A percentile compares a stretch with the other conserved stretches of the same genome.
Evolutionary conservation across 2,888 invertebrate genomes (phyloP).

Genomic region (Philopedon plagiatum): DNA sequence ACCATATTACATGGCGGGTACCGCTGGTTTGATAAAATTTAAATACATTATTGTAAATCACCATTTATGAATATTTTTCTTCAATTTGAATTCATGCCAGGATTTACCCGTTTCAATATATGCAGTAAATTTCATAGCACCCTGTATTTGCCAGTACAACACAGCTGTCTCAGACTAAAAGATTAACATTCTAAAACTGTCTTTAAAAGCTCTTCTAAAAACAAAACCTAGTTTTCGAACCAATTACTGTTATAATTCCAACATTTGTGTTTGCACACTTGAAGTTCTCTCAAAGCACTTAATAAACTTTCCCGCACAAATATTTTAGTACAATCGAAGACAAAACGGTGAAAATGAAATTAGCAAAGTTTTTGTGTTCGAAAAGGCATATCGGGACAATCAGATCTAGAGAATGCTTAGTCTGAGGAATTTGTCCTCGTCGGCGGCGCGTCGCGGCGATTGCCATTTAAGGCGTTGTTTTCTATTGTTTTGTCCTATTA

Average conservation of each 20-base stretch:
- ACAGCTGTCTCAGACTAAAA: too few relatives aligned
- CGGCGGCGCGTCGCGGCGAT: background rate
- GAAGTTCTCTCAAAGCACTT: constrained; percentile 23
- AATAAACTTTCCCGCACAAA: constrained; percentile 19
- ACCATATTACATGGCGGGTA: too few relatives aligned
- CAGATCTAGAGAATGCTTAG: constrained; percentile 29
- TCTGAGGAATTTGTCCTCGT: constrained; percentile 17
- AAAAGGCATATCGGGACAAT: constrained; percentile 36
- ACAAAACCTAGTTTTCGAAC: too few relatives aligned
- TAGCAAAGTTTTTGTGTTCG: constrained; percentile 22
- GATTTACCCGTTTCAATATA: too few relatives aligned
- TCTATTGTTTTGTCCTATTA: background rate
- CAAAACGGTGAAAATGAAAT: constrained; percentile 33
- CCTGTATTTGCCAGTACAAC: too few relatives aligned
- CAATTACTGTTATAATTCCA: background rate
- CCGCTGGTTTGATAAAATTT: too few relatives aligned
- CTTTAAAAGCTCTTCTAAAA: too few relatives aligned
- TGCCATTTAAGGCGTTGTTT: background rate
- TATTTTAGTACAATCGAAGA: constrained; percentile 22
- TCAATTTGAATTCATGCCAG: too few relatives aligned
- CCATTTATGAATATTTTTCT: too few relatives aligned
- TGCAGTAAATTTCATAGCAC: too few relatives aligned
- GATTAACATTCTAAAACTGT: too few relatives aligned
- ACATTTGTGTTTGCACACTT: background rate
- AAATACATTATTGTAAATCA: too few relatives aligned